phyloP scores from a whole-genome alignment of 2,888 invertebrate species.

The Melipona beecheii region DNA sequence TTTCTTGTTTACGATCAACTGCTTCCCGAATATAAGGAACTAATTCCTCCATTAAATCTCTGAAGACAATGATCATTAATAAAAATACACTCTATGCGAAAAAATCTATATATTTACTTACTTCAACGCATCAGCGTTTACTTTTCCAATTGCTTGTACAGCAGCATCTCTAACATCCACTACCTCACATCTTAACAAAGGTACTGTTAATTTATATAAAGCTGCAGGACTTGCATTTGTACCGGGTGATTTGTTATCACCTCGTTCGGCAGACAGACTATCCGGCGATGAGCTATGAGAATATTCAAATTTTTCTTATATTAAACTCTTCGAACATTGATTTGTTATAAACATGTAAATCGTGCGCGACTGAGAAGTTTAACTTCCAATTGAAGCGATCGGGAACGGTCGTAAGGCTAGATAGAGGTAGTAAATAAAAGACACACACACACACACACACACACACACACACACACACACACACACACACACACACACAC shows the following conservation, averaged over 20 bases:
- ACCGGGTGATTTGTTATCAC: conserved; percentile 90
- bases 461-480: no score
- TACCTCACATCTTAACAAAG: conserved; percentile 96
- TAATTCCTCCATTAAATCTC: conserved; percentile 98
- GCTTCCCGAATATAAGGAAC: conserved; percentile 96
- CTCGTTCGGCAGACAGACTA: conserved; percentile 92
- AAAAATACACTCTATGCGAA: not conserved
- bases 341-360: conserved; percentile 30
- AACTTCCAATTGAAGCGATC: conserved; percentile 59
- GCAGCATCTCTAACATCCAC: conserved; percentile 97
- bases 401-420: conserved; percentile 70
- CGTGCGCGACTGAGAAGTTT: conserved; percentile 45
- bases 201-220: conserved; percentile 96
- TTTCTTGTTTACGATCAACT: conserved; percentile 98
- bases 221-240: conserved; percentile 92
- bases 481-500: no score
- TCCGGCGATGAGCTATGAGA: conserved; percentile 94
- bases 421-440: conserved; percentile 53
- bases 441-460: no score
- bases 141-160: conserved; percentile 96
- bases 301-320: conserved; percentile 21
- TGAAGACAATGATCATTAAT: conserved; percentile 80
- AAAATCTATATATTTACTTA: conserved; percentile 84
- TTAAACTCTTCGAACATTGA: not conserved
- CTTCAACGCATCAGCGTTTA: conserved; percentile 97